phyloP scores from a whole-genome alignment of 2,797 vertebrate species.

The Cryptoprocta ferox region DNA sequence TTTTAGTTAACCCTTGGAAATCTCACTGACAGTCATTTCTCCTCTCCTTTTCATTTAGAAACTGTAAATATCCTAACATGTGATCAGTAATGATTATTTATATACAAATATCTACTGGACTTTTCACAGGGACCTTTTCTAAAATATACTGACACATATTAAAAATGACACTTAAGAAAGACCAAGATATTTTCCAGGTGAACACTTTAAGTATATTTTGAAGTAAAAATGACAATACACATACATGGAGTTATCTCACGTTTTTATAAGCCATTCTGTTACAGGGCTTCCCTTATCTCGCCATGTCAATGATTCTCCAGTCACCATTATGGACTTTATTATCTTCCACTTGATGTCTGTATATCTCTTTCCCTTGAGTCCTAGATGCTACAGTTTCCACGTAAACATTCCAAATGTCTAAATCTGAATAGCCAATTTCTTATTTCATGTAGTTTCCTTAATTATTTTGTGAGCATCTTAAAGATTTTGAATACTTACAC shows the following conservation, averaged over 20 bases:
- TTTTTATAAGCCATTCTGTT: not conserved
- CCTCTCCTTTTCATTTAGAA: not conserved
- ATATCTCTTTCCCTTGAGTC: not conserved
- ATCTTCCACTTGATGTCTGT: not conserved
- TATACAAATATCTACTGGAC: not conserved
- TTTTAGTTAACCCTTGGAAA: slow-evolving; percentile 64
- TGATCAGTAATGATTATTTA: not conserved
- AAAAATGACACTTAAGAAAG: not conserved
- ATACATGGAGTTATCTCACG: not conserved
- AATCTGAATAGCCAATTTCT: not conserved
- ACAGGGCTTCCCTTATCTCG: not conserved
- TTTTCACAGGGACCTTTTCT: not conserved
- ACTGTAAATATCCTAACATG: not conserved
- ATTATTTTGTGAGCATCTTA: not conserved
- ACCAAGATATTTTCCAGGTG: not conserved
- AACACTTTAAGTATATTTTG: not conserved
- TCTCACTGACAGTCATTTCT: slow-evolving; percentile 43
- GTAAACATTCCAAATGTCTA: not conserved
- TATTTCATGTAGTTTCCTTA: not conserved
- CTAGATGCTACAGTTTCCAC: not conserved
- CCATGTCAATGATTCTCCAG: not conserved
- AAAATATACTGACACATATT: not conserved
- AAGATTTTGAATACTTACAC: not conserved
- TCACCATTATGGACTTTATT: too few relatives aligned
- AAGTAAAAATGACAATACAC: not conserved